A percentile compares a stretch with the other conserved stretches of the same genome.
phyloP scores from a whole-genome alignment of 2,888 invertebrate genomes.

The Antheraea yamamai region DNA sequence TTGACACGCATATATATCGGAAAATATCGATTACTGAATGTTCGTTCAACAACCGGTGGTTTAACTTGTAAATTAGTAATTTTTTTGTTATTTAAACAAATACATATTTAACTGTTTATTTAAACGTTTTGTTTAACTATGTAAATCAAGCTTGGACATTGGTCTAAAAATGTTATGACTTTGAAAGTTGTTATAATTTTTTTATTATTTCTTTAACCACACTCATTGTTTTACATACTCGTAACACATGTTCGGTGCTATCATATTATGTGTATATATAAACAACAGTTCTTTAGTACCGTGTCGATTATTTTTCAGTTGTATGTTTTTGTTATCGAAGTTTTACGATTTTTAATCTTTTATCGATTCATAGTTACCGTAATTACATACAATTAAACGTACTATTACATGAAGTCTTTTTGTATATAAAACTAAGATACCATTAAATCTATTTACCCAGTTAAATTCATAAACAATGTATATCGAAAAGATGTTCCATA shows the following conservation, averaged over 20 bases:
- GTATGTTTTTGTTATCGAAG: neutral
- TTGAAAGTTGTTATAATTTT: constrained; percentile 2
- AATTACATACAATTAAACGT: too few relatives aligned
- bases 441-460: neutral
- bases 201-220: neutral
- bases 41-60: neutral
- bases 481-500: neutral
- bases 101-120: constrained; percentile 33
- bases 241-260: constrained; percentile 3
- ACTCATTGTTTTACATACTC: neutral
- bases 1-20: neutral
- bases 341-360: neutral
- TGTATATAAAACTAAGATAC: neutral
- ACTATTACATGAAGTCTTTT: neutral
- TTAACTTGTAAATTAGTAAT: constrained; percentile 50
- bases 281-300: neutral
- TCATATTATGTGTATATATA: neutral
- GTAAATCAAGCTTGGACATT: neutral
- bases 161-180: neutral
- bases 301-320: neutral
- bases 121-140: constrained; percentile 30
- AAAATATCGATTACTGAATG: constrained; percentile 1
- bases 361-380: neutral
- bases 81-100: constrained; percentile 57
- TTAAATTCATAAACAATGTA: neutral